phyloP scores from a whole-genome alignment of 2,113 vertebrate genomes.

The Barnardius zonarius region DNA sequence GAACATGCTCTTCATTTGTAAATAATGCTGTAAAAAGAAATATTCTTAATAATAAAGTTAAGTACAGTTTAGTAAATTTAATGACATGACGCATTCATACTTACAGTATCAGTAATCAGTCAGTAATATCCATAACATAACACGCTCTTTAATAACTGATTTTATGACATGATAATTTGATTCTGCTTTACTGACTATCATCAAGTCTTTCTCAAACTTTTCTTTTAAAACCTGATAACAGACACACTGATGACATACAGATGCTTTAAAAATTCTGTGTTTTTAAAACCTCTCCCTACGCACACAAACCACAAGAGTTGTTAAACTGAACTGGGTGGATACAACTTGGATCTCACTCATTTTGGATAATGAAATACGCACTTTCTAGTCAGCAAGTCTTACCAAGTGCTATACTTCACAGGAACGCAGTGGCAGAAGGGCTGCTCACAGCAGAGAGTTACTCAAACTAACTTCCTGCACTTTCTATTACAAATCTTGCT shows the following conservation, averaged over 20 bases:
- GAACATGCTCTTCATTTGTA: conserved; percentile 68
- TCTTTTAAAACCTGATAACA: neutral
- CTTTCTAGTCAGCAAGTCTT: neutral
- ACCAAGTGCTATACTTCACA: neutral
- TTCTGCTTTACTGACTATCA: neutral
- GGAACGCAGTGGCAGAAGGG: neutral
- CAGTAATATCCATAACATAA: neutral
- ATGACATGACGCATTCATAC: neutral
- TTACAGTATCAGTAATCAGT: neutral
- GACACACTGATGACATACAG: neutral
- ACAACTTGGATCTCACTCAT: neutral
- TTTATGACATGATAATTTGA: neutral
- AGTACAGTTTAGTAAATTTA: conserved; percentile 26
- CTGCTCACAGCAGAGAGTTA: neutral
- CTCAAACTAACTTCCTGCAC: neutral
- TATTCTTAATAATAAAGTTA: conserved; percentile 14
- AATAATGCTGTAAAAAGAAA: neutral
- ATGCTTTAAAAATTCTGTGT: neutral
- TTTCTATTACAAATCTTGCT: neutral
- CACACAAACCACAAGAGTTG: neutral
- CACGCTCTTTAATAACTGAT: neutral
- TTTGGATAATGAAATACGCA: neutral
- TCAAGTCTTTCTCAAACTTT: neutral
- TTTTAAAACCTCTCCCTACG: neutral
- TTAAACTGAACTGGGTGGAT: neutral